Evolutionary conservation across 2,888 invertebrate species (phyloP).

Genomic region (Xestia c-nigrum): DNA sequence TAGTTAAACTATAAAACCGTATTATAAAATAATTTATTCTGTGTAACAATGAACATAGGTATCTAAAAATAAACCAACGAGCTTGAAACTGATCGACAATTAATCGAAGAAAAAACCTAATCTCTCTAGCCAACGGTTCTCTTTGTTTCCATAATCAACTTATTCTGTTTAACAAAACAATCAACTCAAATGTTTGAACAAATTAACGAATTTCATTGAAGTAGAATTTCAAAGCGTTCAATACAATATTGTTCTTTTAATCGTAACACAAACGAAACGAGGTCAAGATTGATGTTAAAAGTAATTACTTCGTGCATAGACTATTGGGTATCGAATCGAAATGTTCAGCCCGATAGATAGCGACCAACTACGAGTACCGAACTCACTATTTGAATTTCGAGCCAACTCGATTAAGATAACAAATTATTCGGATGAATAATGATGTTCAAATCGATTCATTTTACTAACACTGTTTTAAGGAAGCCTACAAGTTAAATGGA

Average conservation of each 20-base stretch:
- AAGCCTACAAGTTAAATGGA: neutral
- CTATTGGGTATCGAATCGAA: slow-evolving; percentile 66
- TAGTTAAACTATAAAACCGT: too few species aligned
- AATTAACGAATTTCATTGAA: slow-evolving; percentile 54
- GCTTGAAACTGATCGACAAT: slow-evolving; percentile 5
- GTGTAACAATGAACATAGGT: neutral
- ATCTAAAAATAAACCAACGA: neutral
- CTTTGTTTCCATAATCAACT: slow-evolving; percentile 42
- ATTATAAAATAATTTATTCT: neutral
- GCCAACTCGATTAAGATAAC: slow-evolving; percentile 24
- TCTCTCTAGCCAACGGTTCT: slow-evolving; percentile 5
- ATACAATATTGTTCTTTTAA: slow-evolving; percentile 63
- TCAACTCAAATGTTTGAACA: slow-evolving; percentile 40
- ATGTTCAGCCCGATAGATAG: slow-evolving; percentile 54
- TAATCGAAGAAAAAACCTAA: slow-evolving; percentile 19
- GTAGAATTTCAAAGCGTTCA: slow-evolving; percentile 40
- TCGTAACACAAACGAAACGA: slow-evolving; percentile 58
- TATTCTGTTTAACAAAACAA: slow-evolving; percentile 52
- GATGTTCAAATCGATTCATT: neutral
- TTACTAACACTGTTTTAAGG: neutral
- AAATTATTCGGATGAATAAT: slow-evolving; percentile 4
- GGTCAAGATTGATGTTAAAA: slow-evolving; percentile 73
- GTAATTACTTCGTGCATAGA: slow-evolving; percentile 74
- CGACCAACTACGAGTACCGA: slow-evolving; percentile 46
- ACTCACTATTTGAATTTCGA: slow-evolving; percentile 33